Percentiles rank a stretch among this genome's conserved stretches.
These are phyloP conservation scores for Phodopus roborovskii DNA, from an alignment of 2,113 vertebrate genomes.

Conservation along the genomic window DNA sequence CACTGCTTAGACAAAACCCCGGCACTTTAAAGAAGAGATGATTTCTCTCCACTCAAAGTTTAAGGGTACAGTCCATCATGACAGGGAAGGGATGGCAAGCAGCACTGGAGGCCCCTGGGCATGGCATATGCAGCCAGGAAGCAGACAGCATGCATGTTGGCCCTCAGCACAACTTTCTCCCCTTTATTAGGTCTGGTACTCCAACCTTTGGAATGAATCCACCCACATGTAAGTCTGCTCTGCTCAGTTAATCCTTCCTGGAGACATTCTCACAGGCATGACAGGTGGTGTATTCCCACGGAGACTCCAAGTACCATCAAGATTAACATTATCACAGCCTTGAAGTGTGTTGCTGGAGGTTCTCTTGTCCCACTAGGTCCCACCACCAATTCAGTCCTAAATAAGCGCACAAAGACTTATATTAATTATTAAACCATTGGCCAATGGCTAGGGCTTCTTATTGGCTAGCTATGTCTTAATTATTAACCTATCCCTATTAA, in stretches of 20 bases:
- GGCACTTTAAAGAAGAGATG: background rate
- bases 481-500: no score
- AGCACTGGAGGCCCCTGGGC: background rate
- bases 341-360: background rate
- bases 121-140: background rate
- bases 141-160: no score
- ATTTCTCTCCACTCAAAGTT: background rate
- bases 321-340: background rate
- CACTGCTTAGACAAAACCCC: no score
- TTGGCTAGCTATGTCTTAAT: no score
- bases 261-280: background rate
- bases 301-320: background rate
- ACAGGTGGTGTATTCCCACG: rapidly evolving
- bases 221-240: background rate
- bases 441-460: no score
- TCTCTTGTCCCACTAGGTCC: no score
- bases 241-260: background rate
- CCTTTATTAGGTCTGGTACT: background rate
- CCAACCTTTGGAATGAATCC: background rate
- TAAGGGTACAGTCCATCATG: background rate
- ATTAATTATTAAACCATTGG: no score
- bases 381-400: no score
- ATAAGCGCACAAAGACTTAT: no score
- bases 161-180: background rate
- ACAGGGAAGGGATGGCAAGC: background rate